phyloP scores from a whole-genome alignment of 2,797 vertebrate genomes.

The Enteromius treurensis region DNA sequence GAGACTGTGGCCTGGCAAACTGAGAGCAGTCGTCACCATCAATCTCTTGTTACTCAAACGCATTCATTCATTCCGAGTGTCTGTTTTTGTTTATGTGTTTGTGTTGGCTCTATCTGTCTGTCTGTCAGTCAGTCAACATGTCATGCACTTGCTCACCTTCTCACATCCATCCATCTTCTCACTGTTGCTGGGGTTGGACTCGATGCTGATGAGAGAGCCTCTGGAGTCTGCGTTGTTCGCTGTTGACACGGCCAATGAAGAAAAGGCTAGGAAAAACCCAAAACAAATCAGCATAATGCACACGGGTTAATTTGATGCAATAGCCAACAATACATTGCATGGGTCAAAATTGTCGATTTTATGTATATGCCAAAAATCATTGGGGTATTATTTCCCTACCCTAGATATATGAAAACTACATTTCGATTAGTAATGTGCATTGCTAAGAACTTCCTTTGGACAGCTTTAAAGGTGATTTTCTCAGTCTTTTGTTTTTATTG shows the following conservation, averaged over 20 bases:
- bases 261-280: constrained; percentile 87
- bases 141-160: constrained; percentile 79
- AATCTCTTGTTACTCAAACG: neutral
- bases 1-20: constrained; percentile 93
- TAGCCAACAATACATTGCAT: neutral
- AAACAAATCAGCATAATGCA: neutral
- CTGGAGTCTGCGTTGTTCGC: constrained; percentile 95
- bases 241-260: constrained; percentile 93
- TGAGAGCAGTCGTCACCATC: constrained; percentile 62
- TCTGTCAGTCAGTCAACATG: neutral
- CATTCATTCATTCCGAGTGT: neutral
- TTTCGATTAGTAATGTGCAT: neutral
- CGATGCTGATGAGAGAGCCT: constrained; percentile 95
- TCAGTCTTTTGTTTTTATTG: neutral
- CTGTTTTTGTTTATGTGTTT: neutral
- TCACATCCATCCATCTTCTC: constrained; percentile 95
- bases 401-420: neutral
- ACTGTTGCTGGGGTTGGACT: constrained; percentile 96
- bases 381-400: neutral
- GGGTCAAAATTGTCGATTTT: neutral
- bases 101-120: neutral
- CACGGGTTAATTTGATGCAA: neutral
- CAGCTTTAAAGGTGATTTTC: neutral
- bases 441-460: neutral
- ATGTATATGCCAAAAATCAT: neutral